These are phyloP conservation scores for Nipponacmea schrenckii DNA, from an alignment of 2,888 invertebrate genomes.

Conservation along the genomic window DNA sequence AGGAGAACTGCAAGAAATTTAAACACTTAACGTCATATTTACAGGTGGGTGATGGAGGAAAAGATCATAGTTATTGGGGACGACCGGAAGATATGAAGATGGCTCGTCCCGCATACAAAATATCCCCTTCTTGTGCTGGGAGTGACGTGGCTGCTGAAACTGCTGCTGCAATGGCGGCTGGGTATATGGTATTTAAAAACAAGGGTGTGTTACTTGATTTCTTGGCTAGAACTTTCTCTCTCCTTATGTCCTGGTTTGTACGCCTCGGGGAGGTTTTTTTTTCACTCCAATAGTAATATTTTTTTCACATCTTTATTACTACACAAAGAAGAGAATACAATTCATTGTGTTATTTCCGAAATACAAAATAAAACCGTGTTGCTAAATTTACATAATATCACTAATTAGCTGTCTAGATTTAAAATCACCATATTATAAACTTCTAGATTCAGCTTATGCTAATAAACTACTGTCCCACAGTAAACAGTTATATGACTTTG, in stretches of 20 bases:
- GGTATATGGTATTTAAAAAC: conserved; percentile 69
- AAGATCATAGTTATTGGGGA: conserved; percentile 74
- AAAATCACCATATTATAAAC: too few species aligned
- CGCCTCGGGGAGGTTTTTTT: too few species aligned
- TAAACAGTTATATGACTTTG: conserved; percentile 33
- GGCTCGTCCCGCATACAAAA: conserved; percentile 72
- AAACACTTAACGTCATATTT: background rate
- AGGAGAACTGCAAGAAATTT: too few species aligned
- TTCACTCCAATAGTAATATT: too few species aligned
- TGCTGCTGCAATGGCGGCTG: conserved; percentile 72
- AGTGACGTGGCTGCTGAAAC: conserved; percentile 74
- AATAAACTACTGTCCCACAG: conserved; percentile 41
- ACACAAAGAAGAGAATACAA: too few species aligned
- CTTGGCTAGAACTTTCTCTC: background rate
- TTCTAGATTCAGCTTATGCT: conserved; percentile 42
- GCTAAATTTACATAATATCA: too few species aligned
- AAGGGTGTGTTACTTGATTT: background rate
- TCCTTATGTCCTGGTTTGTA: too few species aligned
- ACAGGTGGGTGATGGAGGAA: conserved; percentile 66
- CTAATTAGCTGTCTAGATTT: too few species aligned
- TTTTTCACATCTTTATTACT: background rate
- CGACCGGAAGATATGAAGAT: conserved; percentile 73
- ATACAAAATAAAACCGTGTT: too few species aligned
- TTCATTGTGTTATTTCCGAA: too few species aligned
- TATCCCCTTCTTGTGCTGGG: conserved; percentile 72